phyloP scores from a whole-genome alignment of 1,140 invertebrate genomes.

The Apolygus lucorum region DNA sequence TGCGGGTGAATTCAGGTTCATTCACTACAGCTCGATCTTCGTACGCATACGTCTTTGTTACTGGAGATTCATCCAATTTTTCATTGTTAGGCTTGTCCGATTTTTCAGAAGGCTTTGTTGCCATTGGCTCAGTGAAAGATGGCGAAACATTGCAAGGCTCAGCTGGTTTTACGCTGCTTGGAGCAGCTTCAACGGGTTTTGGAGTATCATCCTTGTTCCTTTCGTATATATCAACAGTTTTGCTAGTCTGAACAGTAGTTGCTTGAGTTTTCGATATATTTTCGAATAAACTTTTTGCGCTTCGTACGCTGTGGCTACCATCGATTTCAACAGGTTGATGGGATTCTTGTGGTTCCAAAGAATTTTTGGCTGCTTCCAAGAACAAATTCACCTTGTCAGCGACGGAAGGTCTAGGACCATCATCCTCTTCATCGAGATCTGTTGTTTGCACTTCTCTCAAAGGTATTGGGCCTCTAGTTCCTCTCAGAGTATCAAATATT shows the following conservation, averaged over 20 bases:
- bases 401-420: conserved; percentile 37
- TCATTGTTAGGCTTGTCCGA: neutral
- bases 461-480: conserved; percentile 21
- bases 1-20: neutral
- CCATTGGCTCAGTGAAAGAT: neutral
- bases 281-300: conserved; percentile 57
- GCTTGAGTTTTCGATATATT: conserved; percentile 43
- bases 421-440: conserved; percentile 36
- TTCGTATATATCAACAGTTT: conserved; percentile 41
- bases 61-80: neutral
- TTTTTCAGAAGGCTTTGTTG: neutral
- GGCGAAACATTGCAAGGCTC: neutral
- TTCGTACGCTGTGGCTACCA: conserved; percentile 51
- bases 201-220: conserved; percentile 6
- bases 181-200: neutral
- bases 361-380: conserved; percentile 46
- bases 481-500: conserved; percentile 31
- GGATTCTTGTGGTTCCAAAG: conserved; percentile 18
- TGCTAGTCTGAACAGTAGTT: conserved; percentile 33
- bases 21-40: neutral
- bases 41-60: neutral
- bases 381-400: conserved; percentile 48
- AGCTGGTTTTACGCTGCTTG: neutral
- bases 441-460: conserved; percentile 38
- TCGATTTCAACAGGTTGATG: conserved; percentile 28